Evolutionary conservation across 2,797 vertebrate species (phyloP).

Genomic region (Trachops cirrhosus): DNA sequence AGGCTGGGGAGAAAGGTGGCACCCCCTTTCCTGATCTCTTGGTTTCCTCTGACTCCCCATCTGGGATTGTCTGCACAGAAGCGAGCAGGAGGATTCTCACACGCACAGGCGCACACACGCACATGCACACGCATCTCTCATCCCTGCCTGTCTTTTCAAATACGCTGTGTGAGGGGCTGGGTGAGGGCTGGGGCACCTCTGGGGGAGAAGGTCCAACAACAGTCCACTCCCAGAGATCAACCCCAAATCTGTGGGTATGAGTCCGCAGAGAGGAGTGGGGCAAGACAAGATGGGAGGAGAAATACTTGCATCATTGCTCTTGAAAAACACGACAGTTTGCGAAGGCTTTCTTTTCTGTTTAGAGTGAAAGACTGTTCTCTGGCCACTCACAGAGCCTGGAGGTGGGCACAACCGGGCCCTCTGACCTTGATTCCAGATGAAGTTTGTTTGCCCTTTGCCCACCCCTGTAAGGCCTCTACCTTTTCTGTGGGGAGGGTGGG

Average conservation of each 20-base stretch:
- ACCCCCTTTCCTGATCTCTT: background rate
- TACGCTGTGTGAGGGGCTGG: background rate
- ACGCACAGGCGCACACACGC: background rate
- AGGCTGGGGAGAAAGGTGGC: background rate
- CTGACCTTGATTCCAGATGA: background rate
- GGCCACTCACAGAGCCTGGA: background rate
- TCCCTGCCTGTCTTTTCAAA: background rate
- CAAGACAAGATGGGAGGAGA: background rate
- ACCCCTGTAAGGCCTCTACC: background rate
- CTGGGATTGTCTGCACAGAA: background rate
- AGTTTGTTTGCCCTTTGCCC: background rate
- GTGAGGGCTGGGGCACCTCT: background rate
- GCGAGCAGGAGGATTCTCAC: background rate
- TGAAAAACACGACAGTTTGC: background rate
- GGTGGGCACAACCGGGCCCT: fast-evolving
- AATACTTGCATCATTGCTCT: background rate
- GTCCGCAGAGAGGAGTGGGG: background rate
- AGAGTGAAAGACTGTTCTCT: background rate
- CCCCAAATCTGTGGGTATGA: background rate
- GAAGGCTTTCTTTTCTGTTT: background rate
- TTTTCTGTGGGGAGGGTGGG: too few species aligned
- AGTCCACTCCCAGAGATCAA: background rate
- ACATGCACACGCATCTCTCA: background rate
- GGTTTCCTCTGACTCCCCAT: background rate
- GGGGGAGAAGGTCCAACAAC: background rate